Evolutionary conservation across 2,797 vertebrate genomes (phyloP), one percentile per base, ranked within the genome.

Genomic region (Danio tinwini): DNA sequence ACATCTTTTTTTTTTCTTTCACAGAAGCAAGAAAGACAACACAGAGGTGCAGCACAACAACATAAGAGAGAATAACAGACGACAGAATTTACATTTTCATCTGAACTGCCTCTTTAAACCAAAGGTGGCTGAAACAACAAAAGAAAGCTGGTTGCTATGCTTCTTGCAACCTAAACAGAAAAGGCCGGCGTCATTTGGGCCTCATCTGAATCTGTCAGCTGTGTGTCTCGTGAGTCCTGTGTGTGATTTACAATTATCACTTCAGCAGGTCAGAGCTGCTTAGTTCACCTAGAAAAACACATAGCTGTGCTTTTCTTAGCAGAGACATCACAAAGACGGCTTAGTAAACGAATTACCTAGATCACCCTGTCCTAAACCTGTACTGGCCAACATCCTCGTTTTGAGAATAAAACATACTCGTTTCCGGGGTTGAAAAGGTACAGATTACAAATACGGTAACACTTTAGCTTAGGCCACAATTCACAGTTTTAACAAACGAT

Each of bases 231-330:
- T 39, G 53, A 67, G 62, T 40, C 50, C 4, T 64, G 1, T 44
- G 47, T 53, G 50, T 6, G 39, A 65, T 56, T 76, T 68, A 68
- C 63, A 76, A 76, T 56, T 7, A 68, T 67, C 50, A 76, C 74
- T 67, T 56, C 74, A 74, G 58, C 45, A 50, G 17, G 61, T 55
- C 63, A 68, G 42, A 68, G 19, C 74, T 56, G 40, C 50, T 77
- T 56, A 56, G 19, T 17, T 49, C 63, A 39, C 16, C 63, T 7
- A 58, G 7, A 55, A 17, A 47, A 53, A 61, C 37, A 55, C 19
- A 58, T 55, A 42, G 56, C 21, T 74, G 71, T 50, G 44, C 3
- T 6, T 44, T 50, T 50, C 59, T 52, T 52, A 2, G 45, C 7
- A 52, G 6, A 53, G 58, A 52, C 59, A 63, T 53, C 39, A 56